phyloP scores from a whole-genome alignment of 2,888 invertebrate species.

The Corythucha ciliata region DNA sequence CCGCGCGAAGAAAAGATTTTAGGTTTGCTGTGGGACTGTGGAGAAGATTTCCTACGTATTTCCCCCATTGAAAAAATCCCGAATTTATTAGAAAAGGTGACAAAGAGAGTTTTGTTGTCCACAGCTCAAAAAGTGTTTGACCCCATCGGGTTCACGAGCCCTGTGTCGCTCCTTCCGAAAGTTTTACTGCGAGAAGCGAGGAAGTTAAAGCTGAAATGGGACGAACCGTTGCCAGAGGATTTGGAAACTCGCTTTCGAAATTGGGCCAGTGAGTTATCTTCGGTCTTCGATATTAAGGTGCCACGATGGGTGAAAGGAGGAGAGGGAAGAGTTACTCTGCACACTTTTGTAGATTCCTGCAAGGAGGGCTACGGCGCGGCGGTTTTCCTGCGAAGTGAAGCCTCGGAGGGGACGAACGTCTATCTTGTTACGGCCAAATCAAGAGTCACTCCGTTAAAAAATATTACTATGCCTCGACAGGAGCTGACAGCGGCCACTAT shows the following conservation, averaged over 20 bases:
- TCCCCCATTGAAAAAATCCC: conserved; percentile 2
- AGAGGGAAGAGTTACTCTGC: conserved; percentile 22
- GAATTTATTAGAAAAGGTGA: neutral
- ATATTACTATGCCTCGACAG: conserved; percentile 38
- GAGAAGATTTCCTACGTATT: neutral
- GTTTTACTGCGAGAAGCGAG: conserved; percentile 31
- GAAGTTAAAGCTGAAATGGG: conserved; percentile 13
- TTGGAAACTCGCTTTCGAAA: neutral
- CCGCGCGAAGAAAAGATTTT: too few species aligned
- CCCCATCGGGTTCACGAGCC: conserved; percentile 33
- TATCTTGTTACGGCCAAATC: conserved; percentile 35
- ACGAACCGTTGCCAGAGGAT: conserved; percentile 6
- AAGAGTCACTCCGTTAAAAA: conserved; percentile 35
- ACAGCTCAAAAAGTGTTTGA: conserved; percentile 33
- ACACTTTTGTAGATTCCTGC: conserved; percentile 37
- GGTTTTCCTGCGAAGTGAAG: conserved; percentile 32
- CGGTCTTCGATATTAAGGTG: neutral
- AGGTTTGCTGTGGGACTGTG: conserved; percentile 13
- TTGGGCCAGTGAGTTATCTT: conserved; percentile 3
- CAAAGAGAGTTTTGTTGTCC: conserved; percentile 16
- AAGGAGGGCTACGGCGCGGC: conserved; percentile 36
- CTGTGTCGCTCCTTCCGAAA: conserved; percentile 31
- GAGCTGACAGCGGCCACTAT: conserved; percentile 37
- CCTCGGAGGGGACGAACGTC: conserved; percentile 24
- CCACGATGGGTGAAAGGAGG: conserved; percentile 1